Evolutionary conservation across 2,797 vertebrate species (phyloP).

Genomic region (Etheostoma perlongum): DNA sequence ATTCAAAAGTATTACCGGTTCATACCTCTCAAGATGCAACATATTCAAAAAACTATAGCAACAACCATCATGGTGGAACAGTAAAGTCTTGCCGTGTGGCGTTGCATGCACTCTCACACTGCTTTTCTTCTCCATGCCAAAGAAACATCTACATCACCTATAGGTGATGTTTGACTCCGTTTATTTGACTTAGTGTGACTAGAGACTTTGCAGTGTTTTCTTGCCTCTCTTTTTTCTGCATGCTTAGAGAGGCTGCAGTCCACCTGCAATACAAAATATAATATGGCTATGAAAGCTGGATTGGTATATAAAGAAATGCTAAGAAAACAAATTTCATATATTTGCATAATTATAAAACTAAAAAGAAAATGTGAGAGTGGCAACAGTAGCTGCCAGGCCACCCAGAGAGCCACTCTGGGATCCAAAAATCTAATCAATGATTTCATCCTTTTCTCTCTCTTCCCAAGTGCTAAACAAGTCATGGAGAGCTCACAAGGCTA

Average conservation of each 20-base stretch:
- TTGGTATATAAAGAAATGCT: neutral
- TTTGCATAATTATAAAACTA: neutral
- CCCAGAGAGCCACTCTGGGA: slow-evolving; percentile 13
- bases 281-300: neutral
- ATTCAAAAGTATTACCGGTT: neutral
- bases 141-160: neutral
- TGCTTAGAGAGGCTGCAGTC: neutral
- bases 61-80: neutral
- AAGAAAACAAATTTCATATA: neutral
- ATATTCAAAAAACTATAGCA: neutral
- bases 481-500: slow-evolving; percentile 44
- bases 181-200: neutral
- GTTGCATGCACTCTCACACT: neutral
- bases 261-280: neutral
- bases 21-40: neutral
- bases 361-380: slow-evolving; percentile 14
- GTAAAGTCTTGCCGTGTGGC: neutral
- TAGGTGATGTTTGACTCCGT: neutral
- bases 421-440: slow-evolving; percentile 39
- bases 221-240: neutral
- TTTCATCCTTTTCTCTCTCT: slow-evolving; percentile 30
- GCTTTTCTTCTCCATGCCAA: neutral
- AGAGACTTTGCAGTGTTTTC: neutral
- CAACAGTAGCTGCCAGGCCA: slow-evolving; percentile 36
- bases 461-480: slow-evolving; percentile 50